Evolutionary conservation across 2,797 vertebrate species (phyloP).

Genomic region (Dicrostonyx torquatus): DNA sequence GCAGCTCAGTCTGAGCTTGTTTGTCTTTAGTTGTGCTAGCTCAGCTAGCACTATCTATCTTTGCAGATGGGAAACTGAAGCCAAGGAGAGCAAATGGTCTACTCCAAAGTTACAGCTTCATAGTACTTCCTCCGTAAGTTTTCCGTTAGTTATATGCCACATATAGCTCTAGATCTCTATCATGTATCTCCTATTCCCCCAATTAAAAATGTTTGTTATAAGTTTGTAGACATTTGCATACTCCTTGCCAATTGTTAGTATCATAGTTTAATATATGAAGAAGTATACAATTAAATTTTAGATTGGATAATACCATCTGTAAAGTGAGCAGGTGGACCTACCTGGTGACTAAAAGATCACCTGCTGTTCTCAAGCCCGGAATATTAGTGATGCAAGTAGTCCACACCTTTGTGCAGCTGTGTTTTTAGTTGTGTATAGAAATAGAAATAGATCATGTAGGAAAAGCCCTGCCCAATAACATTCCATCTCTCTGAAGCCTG

Average conservation of each 20-base stretch:
- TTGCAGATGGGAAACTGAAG: not conserved
- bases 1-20: not conserved
- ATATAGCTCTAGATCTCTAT: not conserved
- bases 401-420: rapidly evolving
- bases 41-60: not conserved
- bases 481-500: not conserved
- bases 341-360: not conserved
- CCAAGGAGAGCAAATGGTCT: not conserved
- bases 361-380: not conserved
- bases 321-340: not conserved
- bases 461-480: not conserved
- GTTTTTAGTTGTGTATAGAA: not conserved
- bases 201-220: not conserved
- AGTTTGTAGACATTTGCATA: slow-evolving; percentile 15
- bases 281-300: not conserved
- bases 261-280: not conserved
- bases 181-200: not conserved
- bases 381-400: not conserved
- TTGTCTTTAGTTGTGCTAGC: slow-evolving; percentile 32
- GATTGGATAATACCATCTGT: not conserved
- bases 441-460: rapidly evolving
- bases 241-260: not conserved
- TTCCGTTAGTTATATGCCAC: not conserved
- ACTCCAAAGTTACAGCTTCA: not conserved
- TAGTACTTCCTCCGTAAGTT: not conserved